Evolutionary conservation across 2,113 vertebrate genomes (phyloP).

Genomic region (Oreotrochilus melanogaster): DNA sequence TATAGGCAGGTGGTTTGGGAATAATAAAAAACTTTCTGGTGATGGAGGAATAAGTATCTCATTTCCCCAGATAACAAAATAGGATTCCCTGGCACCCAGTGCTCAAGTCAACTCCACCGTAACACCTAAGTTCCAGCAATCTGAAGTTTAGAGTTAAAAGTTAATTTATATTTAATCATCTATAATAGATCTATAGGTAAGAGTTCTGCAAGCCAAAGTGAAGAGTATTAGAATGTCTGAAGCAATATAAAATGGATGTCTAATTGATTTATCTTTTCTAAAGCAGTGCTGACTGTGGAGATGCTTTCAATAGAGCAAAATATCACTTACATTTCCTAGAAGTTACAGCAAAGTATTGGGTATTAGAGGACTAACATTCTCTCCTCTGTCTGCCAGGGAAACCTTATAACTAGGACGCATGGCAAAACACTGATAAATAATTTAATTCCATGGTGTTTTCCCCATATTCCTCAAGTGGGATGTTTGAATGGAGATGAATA

Average conservation of each 20-base stretch:
- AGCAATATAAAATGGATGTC: not conserved
- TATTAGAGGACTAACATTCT: not conserved
- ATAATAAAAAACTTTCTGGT: not conserved
- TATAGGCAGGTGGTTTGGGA: not conserved
- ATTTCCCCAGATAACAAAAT: not conserved
- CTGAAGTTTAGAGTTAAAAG: not conserved
- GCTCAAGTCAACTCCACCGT: not conserved
- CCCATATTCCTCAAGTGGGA: slow-evolving; percentile 21
- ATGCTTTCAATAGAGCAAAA: not conserved
- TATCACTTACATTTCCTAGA: not conserved
- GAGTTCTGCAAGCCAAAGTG: not conserved
- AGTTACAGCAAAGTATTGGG: not conserved
- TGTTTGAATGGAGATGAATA: slow-evolving; percentile 36
- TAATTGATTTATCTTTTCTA: slow-evolving; percentile 1
- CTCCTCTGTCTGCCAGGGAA: not conserved
- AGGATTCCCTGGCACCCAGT: not conserved
- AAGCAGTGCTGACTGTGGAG: not conserved
- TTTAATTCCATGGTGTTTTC: slow-evolving; percentile 16
- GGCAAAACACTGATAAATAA: not conserved
- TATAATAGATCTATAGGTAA: not conserved
- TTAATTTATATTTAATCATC: not conserved
- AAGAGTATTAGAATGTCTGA: not conserved
- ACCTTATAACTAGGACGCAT: not conserved
- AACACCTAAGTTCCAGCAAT: not conserved
- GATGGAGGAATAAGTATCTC: not conserved